Evolutionary conservation across 2,797 vertebrate genomes (phyloP).

Genomic region (Labroides dimidiatus): DNA sequence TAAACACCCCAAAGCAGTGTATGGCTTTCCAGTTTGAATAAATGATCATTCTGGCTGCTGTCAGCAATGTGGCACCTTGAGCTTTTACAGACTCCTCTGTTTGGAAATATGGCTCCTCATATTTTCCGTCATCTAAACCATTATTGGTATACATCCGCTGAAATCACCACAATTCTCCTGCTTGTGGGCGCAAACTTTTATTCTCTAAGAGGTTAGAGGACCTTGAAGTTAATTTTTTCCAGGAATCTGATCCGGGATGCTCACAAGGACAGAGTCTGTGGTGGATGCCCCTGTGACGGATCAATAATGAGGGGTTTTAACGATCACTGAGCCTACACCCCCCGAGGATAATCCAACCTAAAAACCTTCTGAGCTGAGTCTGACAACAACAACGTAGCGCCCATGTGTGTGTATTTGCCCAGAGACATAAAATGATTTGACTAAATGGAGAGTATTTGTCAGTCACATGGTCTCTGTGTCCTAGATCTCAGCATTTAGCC

Average conservation of each 20-base stretch:
- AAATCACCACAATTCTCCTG: constrained; percentile 12
- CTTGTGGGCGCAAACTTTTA: neutral
- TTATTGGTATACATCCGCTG: constrained; percentile 28
- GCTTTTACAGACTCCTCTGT: constrained; percentile 57
- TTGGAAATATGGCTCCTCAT: constrained; percentile 67
- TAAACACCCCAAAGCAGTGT: constrained; percentile 12
- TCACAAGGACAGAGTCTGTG: constrained; percentile 16
- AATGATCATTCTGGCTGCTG: constrained; percentile 58
- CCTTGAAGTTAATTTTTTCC: constrained; percentile 9
- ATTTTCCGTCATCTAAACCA: constrained; percentile 64
- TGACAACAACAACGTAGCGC: constrained; percentile 40
- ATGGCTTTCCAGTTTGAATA: constrained; percentile 37
- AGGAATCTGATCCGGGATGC: constrained; percentile 29
- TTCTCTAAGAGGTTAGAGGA: constrained; percentile 6
- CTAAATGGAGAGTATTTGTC: constrained; percentile 53
- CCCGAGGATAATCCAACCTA: constrained; percentile 59
- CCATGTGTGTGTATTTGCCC: neutral
- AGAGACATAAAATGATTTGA: constrained; percentile 49
- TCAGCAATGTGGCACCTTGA: constrained; percentile 64
- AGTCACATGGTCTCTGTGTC: constrained; percentile 58
- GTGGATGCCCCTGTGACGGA: constrained; percentile 35
- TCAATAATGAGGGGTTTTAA: constrained; percentile 61
- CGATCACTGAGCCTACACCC: constrained; percentile 38
- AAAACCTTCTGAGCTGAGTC: constrained; percentile 44
- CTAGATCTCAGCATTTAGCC: constrained; percentile 44